Evolutionary conservation across 2,113 vertebrate genomes (phyloP).

Genomic region (Rhynchomys soricoides): DNA sequence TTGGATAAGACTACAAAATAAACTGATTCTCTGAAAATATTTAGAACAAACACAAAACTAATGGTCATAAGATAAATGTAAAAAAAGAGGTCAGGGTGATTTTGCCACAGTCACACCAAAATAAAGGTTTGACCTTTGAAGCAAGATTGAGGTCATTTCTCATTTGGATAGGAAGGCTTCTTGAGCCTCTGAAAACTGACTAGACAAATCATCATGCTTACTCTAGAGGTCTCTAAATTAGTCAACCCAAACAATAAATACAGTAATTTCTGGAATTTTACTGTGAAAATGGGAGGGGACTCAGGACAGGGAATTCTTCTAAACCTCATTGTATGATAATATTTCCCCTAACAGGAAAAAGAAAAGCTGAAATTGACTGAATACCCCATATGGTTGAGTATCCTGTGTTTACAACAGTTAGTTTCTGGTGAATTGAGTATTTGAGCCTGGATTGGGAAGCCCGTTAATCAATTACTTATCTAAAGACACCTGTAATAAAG

Average conservation of each 20-base stretch:
- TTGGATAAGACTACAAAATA: neutral
- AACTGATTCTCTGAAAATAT: neutral
- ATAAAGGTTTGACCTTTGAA: slow-evolving; percentile 57
- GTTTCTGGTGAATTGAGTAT: neutral
- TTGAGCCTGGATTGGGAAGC: slow-evolving; percentile 49
- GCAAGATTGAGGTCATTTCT: neutral
- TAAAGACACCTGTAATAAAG: slow-evolving; percentile 51
- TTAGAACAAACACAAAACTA: neutral
- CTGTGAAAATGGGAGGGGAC: slow-evolving; percentile 24
- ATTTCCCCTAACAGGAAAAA: slow-evolving; percentile 40
- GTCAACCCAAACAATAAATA: slow-evolving; percentile 15
- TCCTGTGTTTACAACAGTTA: neutral
- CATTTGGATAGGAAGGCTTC: slow-evolving; percentile 23
- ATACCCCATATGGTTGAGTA: neutral
- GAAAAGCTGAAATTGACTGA: slow-evolving; percentile 23
- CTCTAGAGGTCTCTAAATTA: slow-evolving; percentile 50
- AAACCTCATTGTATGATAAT: slow-evolving; percentile 28
- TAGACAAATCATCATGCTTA: slow-evolving; percentile 56
- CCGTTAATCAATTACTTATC: slow-evolving; percentile 52
- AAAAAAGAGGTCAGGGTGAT: slow-evolving; percentile 30
- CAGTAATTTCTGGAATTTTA: slow-evolving; percentile 37
- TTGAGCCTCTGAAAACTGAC: slow-evolving; percentile 44
- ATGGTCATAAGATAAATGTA: slow-evolving; percentile 16
- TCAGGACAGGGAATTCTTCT: neutral
- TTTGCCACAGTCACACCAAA: slow-evolving; percentile 33